phyloP scores from a whole-genome alignment of 2,797 vertebrate genomes.

The Discoglossus pictus region DNA sequence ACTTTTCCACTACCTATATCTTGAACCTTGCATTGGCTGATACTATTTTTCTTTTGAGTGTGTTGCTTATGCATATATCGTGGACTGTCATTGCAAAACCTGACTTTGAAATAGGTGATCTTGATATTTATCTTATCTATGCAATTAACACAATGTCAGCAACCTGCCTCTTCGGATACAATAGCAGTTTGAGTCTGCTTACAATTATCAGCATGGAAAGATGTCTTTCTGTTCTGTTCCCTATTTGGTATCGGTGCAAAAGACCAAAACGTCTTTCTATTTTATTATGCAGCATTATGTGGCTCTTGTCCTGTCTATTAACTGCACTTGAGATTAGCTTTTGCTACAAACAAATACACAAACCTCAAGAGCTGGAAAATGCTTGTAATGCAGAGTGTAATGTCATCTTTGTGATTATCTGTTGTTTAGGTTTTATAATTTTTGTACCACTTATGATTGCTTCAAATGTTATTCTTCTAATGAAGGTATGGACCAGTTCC shows the following conservation, averaged over 20 bases:
- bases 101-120: neutral
- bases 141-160: constrained; percentile 50
- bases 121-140: constrained; percentile 10
- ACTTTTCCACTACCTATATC: constrained; percentile 71
- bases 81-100: constrained; percentile 41
- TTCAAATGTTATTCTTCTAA: constrained; percentile 49
- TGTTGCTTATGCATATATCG: constrained; percentile 64
- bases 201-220: constrained; percentile 32
- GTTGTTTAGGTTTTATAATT: constrained; percentile 20
- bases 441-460: constrained; percentile 52
- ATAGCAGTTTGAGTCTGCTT: constrained; percentile 61
- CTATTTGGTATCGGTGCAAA: constrained; percentile 1
- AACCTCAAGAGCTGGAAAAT: neutral
- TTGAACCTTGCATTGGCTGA: constrained; percentile 70
- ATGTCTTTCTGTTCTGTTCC: constrained; percentile 25
- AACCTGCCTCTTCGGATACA: constrained; percentile 72
- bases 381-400: constrained; percentile 15
- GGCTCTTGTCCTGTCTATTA: constrained; percentile 16
- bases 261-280: constrained; percentile 1
- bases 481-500: constrained; percentile 43
- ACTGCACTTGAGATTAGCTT: constrained; percentile 7
- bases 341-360: neutral
- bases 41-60: constrained; percentile 65
- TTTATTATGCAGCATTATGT: constrained; percentile 21
- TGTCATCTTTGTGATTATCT: constrained; percentile 15